A percentile compares a stretch with the other conserved stretches of the same genome.
These are phyloP conservation scores for Lepus timidus DNA, from an alignment of 2,113 vertebrate genomes.

Conservation along the genomic window DNA sequence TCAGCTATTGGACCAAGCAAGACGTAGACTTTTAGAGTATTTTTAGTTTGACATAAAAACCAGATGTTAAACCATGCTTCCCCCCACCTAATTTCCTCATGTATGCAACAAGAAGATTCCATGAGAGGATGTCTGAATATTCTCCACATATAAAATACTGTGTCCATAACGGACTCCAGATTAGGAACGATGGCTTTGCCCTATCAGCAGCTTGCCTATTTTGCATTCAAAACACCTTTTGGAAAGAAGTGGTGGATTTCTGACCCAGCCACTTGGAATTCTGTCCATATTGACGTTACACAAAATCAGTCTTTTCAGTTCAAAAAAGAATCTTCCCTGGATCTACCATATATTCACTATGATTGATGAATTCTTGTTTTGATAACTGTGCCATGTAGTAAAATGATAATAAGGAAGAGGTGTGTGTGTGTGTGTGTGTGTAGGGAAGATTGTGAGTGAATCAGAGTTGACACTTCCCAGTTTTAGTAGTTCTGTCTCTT, in stretches of 20 bases:
- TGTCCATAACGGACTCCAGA: not conserved
- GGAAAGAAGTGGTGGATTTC: not conserved
- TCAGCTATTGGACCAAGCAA: slow-evolving; percentile 36
- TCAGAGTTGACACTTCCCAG: not conserved
- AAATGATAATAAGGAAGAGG: not conserved
- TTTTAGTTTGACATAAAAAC: slow-evolving; percentile 70
- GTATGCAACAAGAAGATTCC: not conserved
- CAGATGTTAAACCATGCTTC: slow-evolving; percentile 51
- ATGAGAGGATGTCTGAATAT: not conserved
- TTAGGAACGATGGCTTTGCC: not conserved
- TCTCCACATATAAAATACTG: not conserved
- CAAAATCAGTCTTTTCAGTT: not conserved
- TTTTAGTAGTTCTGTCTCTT: not conserved
- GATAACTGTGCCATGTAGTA: not conserved
- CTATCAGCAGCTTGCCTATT: not conserved
- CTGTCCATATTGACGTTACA: not conserved
- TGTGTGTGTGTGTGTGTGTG: too few relatives aligned
- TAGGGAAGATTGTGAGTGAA: not conserved
- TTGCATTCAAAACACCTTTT: not conserved
- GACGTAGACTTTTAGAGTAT: slow-evolving; percentile 36
- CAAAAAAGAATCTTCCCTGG: not conserved
- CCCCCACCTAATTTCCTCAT: not conserved
- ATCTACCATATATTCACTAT: not conserved
- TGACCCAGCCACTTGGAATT: not conserved
- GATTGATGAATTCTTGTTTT: slow-evolving; percentile 25